Evolutionary conservation across 1,140 invertebrate species (phyloP).

Genomic region (Drosophila kepulauana): DNA sequence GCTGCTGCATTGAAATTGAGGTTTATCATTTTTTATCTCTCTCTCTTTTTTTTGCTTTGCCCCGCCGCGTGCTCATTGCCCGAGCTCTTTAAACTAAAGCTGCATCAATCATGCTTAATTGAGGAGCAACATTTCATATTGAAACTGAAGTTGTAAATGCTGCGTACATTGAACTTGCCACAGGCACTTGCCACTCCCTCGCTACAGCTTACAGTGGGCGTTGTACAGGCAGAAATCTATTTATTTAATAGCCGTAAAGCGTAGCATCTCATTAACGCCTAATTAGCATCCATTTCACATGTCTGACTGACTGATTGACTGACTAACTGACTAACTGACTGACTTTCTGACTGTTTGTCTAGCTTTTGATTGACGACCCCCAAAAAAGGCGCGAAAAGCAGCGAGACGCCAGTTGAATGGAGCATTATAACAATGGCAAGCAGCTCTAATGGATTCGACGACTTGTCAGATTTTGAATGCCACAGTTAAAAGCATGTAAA

Average conservation of each 20-base stretch:
- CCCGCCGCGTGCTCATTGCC: constrained; percentile 67
- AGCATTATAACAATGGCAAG: constrained; percentile 19
- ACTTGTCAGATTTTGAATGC: constrained; percentile 37
- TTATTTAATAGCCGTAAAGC: constrained; percentile 16
- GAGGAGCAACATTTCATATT: constrained; percentile 41
- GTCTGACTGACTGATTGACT: constrained; percentile 30
- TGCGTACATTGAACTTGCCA: constrained; percentile 49
- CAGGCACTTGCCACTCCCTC: constrained; percentile 32
- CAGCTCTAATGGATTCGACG: constrained; percentile 32
- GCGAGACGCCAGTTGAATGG: constrained; percentile 23
- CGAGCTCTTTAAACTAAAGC: constrained; percentile 45
- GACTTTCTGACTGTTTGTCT: constrained; percentile 47
- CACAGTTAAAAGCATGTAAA: constrained; percentile 3
- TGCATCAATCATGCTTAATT: constrained; percentile 80
- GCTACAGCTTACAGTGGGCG: constrained; percentile 18
- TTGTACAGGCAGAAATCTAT: not conserved
- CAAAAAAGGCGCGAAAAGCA: constrained; percentile 33
- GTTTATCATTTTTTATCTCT: constrained; percentile 65
- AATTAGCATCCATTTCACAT: constrained; percentile 74
- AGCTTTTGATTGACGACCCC: constrained; percentile 48
- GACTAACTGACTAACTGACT: constrained; percentile 33
- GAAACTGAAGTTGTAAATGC: constrained; percentile 32
- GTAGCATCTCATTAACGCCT: constrained; percentile 63
- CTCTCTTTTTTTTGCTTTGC: not conserved
- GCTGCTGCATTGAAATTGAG: constrained; percentile 65